phyloP scores from a whole-genome alignment of 2,113 vertebrate genomes.

The Pyrgilauda ruficollis region DNA sequence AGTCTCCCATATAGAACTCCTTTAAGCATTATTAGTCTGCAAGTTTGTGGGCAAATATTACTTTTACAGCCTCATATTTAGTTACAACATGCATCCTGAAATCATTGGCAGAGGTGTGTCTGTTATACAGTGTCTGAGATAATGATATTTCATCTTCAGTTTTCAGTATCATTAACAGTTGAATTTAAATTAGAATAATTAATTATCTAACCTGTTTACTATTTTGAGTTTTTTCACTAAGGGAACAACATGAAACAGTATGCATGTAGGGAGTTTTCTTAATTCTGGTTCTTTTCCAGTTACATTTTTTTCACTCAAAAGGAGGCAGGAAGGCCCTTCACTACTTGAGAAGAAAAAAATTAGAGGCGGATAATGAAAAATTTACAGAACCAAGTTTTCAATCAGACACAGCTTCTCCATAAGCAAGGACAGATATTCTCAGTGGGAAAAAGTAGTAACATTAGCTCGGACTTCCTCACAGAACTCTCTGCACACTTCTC shows the following conservation, averaged over 20 bases:
- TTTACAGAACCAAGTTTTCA: background rate
- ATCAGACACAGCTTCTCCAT: background rate
- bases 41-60: background rate
- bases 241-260: background rate
- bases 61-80: background rate
- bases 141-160: background rate
- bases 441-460: background rate
- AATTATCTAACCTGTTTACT: background rate
- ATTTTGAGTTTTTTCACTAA: background rate
- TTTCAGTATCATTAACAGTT: background rate
- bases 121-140: background rate
- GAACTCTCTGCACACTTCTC: background rate
- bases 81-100: background rate
- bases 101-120: background rate
- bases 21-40: background rate
- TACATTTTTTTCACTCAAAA: background rate
- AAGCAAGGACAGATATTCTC: background rate
- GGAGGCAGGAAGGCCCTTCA: background rate
- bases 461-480: background rate
- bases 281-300: background rate
- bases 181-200: background rate
- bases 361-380: background rate
- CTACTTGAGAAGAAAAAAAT: background rate
- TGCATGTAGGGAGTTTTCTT: background rate
- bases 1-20: accelerated